Evolutionary conservation across 2,797 vertebrate species (phyloP).

Genomic region (Echeneis naucrates): DNA sequence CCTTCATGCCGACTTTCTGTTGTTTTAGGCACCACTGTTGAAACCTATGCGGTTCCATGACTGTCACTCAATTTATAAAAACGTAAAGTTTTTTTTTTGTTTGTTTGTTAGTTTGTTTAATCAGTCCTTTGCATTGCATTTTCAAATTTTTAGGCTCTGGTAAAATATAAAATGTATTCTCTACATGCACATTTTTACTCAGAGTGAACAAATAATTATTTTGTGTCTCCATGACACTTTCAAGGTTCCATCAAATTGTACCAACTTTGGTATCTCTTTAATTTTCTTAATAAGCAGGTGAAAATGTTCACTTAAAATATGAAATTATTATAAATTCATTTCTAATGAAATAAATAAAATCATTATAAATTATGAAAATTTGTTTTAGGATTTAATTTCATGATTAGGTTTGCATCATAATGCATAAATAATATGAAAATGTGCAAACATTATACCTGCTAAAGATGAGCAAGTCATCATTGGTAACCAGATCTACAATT

Average conservation of each 20-base stretch:
- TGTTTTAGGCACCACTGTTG: neutral
- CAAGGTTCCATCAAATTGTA: neutral
- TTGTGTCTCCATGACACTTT: neutral
- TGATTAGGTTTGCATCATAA: neutral
- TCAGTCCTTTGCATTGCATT: neutral
- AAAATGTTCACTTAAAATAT: neutral
- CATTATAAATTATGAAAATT: too few relatives aligned
- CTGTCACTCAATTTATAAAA: neutral
- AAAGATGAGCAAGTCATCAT: neutral
- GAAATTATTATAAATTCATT: too few relatives aligned
- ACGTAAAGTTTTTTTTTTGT: too few relatives aligned
- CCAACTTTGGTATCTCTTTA: neutral
- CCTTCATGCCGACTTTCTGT: neutral
- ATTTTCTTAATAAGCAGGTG: neutral
- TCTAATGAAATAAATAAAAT: too few relatives aligned
- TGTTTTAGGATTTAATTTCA: neutral
- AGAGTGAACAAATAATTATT: neutral
- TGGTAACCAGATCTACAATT: neutral
- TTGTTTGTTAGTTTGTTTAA: too few relatives aligned
- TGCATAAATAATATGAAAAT: neutral
- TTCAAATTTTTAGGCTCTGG: neutral
- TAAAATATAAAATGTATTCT: neutral
- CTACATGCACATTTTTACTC: neutral
- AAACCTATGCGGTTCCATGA: neutral
- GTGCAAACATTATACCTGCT: conserved; percentile 2